Conservation (phyloP, 1,140 invertebrate species). For the Bombus confusus region DNA sequence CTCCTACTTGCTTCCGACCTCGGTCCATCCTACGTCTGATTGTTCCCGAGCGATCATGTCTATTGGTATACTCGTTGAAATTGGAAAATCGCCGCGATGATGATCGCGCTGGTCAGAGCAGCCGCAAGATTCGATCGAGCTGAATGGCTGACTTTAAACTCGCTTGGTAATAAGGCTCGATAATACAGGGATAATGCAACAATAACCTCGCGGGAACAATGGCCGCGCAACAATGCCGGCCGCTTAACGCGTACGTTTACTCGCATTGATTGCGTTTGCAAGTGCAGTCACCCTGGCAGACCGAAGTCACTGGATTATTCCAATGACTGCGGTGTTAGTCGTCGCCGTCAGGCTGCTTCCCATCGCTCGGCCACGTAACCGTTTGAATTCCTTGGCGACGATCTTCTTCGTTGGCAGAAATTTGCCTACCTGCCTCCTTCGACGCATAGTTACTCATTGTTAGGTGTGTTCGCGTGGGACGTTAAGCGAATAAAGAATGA, state of each 20-base stretch:
- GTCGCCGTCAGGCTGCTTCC: neutral
- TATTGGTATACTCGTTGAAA: neutral
- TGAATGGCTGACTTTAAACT: conserved; percentile 51
- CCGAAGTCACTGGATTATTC: conserved; percentile 15
- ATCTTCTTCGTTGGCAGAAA: neutral
- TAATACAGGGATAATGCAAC: conserved; percentile 61
- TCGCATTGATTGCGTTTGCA: conserved; percentile 53
- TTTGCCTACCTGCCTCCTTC: neutral
- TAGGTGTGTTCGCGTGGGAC: neutral
- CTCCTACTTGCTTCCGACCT: too few species aligned
- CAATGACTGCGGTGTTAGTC: neutral
- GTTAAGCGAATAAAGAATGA: neutral
- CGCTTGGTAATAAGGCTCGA: conserved; percentile 57
- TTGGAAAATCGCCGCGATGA: conserved; percentile 22
- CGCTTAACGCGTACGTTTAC: conserved; percentile 61
- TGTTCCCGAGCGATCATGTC: too few species aligned
- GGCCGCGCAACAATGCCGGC: conserved; percentile 47
- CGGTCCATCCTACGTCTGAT: too few species aligned
- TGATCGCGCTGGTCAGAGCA: neutral
- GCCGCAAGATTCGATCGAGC: conserved; percentile 8
- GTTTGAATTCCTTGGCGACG: conserved; percentile 4
- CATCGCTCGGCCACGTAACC: conserved; percentile 12
- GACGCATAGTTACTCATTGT: neutral
- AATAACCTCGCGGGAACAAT: conserved; percentile 60
- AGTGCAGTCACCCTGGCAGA: conserved; percentile 38